Base-by-base conservation (phyloP, 2,113 vertebrate genomes). In the Apaloderma vittatum region DNA sequence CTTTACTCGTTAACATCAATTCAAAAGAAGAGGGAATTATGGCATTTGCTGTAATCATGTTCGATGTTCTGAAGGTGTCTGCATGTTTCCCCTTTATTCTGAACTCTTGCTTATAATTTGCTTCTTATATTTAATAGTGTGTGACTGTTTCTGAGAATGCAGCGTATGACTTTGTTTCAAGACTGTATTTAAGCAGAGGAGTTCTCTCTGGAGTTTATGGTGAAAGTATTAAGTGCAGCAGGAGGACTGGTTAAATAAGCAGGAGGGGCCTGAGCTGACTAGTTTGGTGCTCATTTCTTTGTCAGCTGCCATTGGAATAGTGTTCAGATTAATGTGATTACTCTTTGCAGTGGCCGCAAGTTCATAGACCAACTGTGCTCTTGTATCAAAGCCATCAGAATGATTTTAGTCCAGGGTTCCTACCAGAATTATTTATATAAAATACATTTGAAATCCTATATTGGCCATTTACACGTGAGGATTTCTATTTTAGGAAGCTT, bases 401-500 rank as follows among this genome's bases (percentile, higher is more conserved):
- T 86, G 93, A 84, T 87, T 95, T 91, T 79, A 89, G 95, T 70
- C 87, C 66, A 86, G 91, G 76, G 77, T 93, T 93, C 91, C 77
- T 93, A 96, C 90, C 58, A 94, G 95, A 96, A 95, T 94, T 94
- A 95, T 93, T 95, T 84, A 85, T 91, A 91, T 91, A 76, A 97
- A 97, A 94, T 73, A 54, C 66, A 91, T 92, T 73, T 95, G 96
- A 94, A 96, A 97, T 93, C 67, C 90, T 96, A 96, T 89, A 94
- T 94, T 87, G 74, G 70, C 86, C 89, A 70, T 94, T 96, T 94
- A 91, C 93, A 96, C 58, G n/a, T 97, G 97, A 95, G 88, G 73
- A 91, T 91, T 95, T 97, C 96, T 97, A 95, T 97, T 97, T 96
- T 77, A 84, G 92, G 96, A 89, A 54, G 54, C 86, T 86, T 91